Conservation (phyloP, 1,140 invertebrate species). For the Lineus longissimus region DNA sequence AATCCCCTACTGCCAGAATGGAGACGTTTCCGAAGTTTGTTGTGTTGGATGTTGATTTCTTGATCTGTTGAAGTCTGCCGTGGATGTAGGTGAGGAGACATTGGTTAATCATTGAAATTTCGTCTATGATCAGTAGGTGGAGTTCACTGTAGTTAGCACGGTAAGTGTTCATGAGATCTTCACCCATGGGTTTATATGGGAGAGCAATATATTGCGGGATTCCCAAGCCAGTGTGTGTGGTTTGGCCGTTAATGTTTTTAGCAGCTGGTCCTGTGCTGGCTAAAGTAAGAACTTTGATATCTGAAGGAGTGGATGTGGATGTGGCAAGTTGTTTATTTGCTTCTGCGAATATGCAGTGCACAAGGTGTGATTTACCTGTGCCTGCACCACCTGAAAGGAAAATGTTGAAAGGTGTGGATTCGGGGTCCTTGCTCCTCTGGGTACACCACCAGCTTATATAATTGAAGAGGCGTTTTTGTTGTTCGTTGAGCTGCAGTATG, state of each 20-base stretch:
- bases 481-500: too few relatives aligned
- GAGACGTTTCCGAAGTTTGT: neutral
- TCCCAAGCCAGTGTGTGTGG: constrained; percentile 13
- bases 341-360: constrained; percentile 14
- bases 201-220: neutral
- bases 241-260: constrained; percentile 18
- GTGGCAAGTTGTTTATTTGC: constrained; percentile 13
- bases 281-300: constrained; percentile 13
- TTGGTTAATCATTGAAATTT: constrained; percentile 21
- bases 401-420: constrained; percentile 18
- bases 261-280: constrained; percentile 23
- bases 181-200: constrained; percentile 7
- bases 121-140: constrained; percentile 21
- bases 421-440: neutral
- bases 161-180: constrained; percentile 13
- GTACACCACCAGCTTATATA: neutral
- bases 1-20: constrained; percentile 4
- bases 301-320: constrained; percentile 7
- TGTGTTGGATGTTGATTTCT: neutral
- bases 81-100: constrained; percentile 18
- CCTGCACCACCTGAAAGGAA: constrained; percentile 26
- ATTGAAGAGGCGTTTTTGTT: neutral
- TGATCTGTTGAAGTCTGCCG: constrained; percentile 11
- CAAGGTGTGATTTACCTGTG: constrained; percentile 23
- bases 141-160: constrained; percentile 10